These are phyloP conservation scores for Hippocampus comes DNA, from an alignment of 2,113 vertebrate species.

Conservation along the genomic window DNA sequence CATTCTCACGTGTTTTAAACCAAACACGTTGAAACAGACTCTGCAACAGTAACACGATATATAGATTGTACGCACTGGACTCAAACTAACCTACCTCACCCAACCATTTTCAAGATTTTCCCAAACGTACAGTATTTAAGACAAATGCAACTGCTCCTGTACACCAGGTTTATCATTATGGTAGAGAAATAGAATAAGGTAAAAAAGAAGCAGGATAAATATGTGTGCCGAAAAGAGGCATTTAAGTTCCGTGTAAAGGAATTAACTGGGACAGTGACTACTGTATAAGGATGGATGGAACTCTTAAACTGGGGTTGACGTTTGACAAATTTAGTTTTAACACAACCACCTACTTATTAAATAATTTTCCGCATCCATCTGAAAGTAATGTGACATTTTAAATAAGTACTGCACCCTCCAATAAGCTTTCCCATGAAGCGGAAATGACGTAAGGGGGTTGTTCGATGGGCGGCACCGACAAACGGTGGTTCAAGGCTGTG, in stretches of 20 bases:
- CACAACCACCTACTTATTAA: background rate
- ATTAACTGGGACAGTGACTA: background rate
- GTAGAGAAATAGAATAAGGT: background rate
- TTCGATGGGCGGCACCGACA: background rate
- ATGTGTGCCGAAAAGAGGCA: background rate
- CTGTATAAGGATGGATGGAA: too few species aligned
- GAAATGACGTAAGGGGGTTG: constrained; percentile 4
- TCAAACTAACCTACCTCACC: background rate
- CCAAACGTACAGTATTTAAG: background rate
- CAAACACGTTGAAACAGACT: background rate
- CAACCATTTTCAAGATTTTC: background rate
- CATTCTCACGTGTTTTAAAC: background rate
- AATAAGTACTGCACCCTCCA: too few species aligned
- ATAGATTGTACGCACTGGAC: background rate
- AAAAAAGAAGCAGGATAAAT: too few species aligned
- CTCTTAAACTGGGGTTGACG: background rate
- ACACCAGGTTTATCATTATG: background rate
- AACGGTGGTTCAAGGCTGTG: constrained; percentile 37
- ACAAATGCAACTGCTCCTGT: background rate
- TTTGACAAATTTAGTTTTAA: background rate
- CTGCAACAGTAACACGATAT: background rate
- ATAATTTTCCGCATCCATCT: background rate
- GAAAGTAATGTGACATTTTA: background rate
- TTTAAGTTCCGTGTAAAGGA: background rate
- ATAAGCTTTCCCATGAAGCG: background rate